Evolutionary conservation across 2,888 invertebrate genomes (phyloP).

Genomic region (Pachliopta kotzebuea): DNA sequence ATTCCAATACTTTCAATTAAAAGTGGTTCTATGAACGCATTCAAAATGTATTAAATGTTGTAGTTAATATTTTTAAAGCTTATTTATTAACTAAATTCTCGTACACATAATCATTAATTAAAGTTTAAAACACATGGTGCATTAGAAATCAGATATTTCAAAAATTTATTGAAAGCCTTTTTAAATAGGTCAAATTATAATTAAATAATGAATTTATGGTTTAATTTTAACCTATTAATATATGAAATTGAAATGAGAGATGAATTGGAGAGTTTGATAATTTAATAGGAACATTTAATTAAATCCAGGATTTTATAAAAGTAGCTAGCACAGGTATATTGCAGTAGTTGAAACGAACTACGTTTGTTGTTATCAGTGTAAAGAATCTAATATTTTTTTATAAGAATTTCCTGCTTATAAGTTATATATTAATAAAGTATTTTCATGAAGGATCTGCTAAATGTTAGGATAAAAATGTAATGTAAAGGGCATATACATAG

Average conservation of each 20-base stretch:
- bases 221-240: not conserved
- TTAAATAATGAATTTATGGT: not conserved
- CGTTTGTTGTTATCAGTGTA: not conserved
- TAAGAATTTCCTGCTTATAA: not conserved
- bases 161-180: not conserved
- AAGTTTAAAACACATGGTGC: too few relatives aligned
- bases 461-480: too few relatives aligned
- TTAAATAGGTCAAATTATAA: not conserved
- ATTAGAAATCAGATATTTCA: not conserved
- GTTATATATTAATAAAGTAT: not conserved
- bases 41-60: too few relatives aligned
- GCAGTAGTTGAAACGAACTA: not conserved
- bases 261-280: not conserved
- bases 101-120: too few relatives aligned
- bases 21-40: too few relatives aligned
- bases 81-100: too few relatives aligned
- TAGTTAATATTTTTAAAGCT: too few relatives aligned
- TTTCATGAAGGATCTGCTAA: too few relatives aligned
- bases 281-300: not conserved
- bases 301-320: not conserved
- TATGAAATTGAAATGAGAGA: not conserved
- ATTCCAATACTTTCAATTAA: too few relatives aligned
- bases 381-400: not conserved
- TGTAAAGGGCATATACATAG: too few relatives aligned
- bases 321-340: not conserved